These are phyloP conservation scores for Drosophila mercatorum DNA, from an alignment of 2,888 invertebrate genomes.

Conservation along the genomic window DNA sequence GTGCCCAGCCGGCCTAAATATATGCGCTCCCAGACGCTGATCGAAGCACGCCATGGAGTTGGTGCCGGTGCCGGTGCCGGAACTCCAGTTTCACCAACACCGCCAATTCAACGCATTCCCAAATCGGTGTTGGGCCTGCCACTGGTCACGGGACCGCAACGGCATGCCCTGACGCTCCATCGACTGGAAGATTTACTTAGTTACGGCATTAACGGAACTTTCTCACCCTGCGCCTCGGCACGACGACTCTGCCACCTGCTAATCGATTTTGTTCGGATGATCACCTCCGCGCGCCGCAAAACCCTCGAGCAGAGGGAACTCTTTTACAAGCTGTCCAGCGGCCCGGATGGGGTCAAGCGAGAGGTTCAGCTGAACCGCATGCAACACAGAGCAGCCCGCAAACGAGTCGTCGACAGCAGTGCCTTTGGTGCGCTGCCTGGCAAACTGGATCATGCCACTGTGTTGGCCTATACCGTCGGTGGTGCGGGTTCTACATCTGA, in stretches of 20 bases:
- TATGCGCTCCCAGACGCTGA: slow-evolving; percentile 84
- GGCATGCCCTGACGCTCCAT: slow-evolving; percentile 90
- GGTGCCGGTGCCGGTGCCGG: slow-evolving; percentile 41
- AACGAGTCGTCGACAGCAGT: slow-evolving; percentile 90
- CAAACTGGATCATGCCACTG: slow-evolving; percentile 94
- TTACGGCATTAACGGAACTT: slow-evolving; percentile 88
- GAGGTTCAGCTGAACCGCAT: slow-evolving; percentile 87
- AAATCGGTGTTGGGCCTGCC: slow-evolving; percentile 87
- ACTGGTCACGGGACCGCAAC: slow-evolving; percentile 89
- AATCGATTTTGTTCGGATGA: slow-evolving; percentile 91
- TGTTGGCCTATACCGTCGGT: slow-evolving; percentile 92
- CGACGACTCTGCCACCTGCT: slow-evolving; percentile 89
- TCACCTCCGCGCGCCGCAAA: slow-evolving; percentile 92
- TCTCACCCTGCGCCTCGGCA: slow-evolving; percentile 87
- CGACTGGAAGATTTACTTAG: slow-evolving; percentile 91
- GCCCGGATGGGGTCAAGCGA: slow-evolving; percentile 85
- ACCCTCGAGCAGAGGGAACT: slow-evolving; percentile 93
- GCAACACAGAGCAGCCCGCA: slow-evolving; percentile 89
- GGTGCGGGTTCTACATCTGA: slow-evolving; percentile 46
- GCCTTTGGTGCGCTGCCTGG: slow-evolving; percentile 90
- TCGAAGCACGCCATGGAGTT: slow-evolving; percentile 82
- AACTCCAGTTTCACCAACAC: slow-evolving; percentile 26
- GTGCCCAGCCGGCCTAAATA: slow-evolving; percentile 84
- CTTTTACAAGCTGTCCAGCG: slow-evolving; percentile 87
- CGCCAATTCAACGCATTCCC: slow-evolving; percentile 81